A percentile compares a stretch with the other conserved stretches of the same genome.
Evolutionary conservation across 2,113 vertebrate species (phyloP).

Genomic region (Ochotona princeps): DNA sequence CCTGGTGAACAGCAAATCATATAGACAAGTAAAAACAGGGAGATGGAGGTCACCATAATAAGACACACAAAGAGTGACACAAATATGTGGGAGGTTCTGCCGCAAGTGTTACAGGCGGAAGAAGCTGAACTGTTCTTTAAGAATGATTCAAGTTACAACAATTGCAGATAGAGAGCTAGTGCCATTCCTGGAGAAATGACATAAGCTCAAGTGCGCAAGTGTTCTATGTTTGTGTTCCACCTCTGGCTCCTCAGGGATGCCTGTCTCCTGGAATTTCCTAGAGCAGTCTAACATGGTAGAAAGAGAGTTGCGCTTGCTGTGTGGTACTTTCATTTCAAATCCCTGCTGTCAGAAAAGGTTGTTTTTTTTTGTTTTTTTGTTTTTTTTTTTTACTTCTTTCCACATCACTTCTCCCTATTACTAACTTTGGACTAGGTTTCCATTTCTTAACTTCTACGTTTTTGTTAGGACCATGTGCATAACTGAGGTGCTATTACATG

Average conservation of each 20-base stretch:
- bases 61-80: neutral
- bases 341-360: neutral
- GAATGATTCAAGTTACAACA: neutral
- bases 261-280: accelerated
- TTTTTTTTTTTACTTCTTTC: neutral
- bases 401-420: neutral
- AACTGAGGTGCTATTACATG: neutral
- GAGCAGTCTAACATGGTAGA: neutral
- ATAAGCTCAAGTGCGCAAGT: neutral
- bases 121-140: neutral
- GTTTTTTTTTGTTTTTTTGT: neutral
- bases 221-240: neutral
- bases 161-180: neutral
- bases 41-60: neutral
- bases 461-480: neutral
- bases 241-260: neutral
- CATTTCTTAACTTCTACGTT: neutral
- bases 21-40: neutral
- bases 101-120: neutral
- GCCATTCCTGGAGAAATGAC: neutral
- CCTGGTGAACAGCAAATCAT: neutral
- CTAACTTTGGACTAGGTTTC: neutral
- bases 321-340: neutral
- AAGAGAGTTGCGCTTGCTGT: neutral
- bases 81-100: neutral